Base-by-base conservation (phyloP, 2,113 vertebrate genomes). In the Centrocercus urophasianus region DNA sequence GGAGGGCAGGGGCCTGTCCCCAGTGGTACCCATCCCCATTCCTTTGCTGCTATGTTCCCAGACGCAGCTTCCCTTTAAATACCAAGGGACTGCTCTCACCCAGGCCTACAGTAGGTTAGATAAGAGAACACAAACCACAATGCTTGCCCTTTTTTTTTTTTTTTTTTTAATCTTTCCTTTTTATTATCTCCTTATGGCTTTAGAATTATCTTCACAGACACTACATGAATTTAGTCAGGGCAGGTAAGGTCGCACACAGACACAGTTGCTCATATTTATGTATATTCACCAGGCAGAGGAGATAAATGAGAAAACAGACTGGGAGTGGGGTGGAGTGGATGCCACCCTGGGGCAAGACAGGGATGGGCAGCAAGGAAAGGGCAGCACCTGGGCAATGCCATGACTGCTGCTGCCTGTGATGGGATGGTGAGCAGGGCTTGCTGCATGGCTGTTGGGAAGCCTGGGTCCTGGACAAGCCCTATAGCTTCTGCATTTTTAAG, bases 171-270 rank as follows among this genome's bases (percentile, higher is more conserved):
- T 96, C 89, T 88, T 94, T 61, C 75, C 43, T 59, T 93, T 96
- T 95, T 93, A 96, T 96, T 96, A 97, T 97, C 95, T 98, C 97
- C 96, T 97, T 97, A 97, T 95, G 96, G 97, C 96, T 98, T 97
- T 96, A 89, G 97, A 97, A 97, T 98, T 96, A 98, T 98, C 97
- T 98, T 93, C 97, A 89, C 96, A 96, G 97, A 97, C 96, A 96
- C 96, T 93, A 96, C 95, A 96, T 97, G 97, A 97, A 97, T 97
- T 97, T 97, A 97, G 96, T 97, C 93, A 97, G 97, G 97, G 97
- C 97, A 96, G 97, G 96, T 94, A 96, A 97, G 97, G 97, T 97
- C 92, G 42, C 71, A 11, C 45, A 17, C 92, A 97, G 97, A 97
- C 97, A 96, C 75, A 89, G 80, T 95, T 77, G 80, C 93, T 97